phyloP scores from a whole-genome alignment of 2,888 invertebrate species.

The Dicyrtomina minuta region DNA sequence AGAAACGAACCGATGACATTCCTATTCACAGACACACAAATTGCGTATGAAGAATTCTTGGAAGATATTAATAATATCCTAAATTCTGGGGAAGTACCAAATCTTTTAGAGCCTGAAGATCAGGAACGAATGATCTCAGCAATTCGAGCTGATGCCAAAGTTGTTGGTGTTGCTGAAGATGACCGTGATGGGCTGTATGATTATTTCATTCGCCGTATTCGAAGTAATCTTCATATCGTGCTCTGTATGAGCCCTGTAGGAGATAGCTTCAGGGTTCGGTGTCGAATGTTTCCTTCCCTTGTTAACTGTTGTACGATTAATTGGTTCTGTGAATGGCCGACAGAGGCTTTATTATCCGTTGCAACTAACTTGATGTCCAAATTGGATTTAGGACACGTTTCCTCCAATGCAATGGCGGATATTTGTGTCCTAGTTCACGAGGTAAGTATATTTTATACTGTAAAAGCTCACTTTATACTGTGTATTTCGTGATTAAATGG shows the following conservation, averaged over 20 bases:
- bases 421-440: slow-evolving; percentile 74
- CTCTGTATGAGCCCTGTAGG: slow-evolving; percentile 90
- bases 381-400: slow-evolving; percentile 61
- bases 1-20: slow-evolving; percentile 75
- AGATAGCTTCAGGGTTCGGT: slow-evolving; percentile 80
- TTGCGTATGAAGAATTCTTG: slow-evolving; percentile 83
- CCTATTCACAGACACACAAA: slow-evolving; percentile 86
- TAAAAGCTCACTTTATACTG: not conserved
- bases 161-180: slow-evolving; percentile 65
- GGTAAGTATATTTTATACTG: slow-evolving; percentile 56
- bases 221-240: slow-evolving; percentile 80
- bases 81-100: slow-evolving; percentile 89
- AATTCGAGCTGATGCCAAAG: slow-evolving; percentile 70
- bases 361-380: slow-evolving; percentile 71
- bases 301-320: slow-evolving; percentile 92
- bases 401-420: slow-evolving; percentile 62
- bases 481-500: too few relatives aligned
- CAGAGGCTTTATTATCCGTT: slow-evolving; percentile 80
- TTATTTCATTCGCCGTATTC: slow-evolving; percentile 79
- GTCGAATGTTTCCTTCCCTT: slow-evolving; percentile 91
- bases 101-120: slow-evolving; percentile 83
- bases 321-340: slow-evolving; percentile 92
- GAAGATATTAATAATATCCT: slow-evolving; percentile 90
- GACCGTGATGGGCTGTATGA: slow-evolving; percentile 78
- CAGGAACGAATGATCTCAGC: slow-evolving; percentile 79